Base-by-base conservation (phyloP, 2,888 invertebrate genomes). In the Zaprionus obscuricornis region DNA sequence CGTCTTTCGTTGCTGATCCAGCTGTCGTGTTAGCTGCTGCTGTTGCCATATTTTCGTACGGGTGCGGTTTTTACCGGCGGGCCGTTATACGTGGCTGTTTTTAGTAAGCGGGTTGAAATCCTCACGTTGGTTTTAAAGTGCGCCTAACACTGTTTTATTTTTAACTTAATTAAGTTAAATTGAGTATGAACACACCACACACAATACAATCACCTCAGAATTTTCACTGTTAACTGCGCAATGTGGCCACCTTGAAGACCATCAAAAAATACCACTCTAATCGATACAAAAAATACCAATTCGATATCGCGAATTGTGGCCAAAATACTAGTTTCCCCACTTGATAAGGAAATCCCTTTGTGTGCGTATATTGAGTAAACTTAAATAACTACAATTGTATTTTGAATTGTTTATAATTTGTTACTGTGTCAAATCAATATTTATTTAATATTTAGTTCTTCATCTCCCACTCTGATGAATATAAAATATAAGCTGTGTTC, bases 21-120 rank as follows among this genome's bases (percentile, higher is more conserved):
- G 84, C 86, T 85, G 89, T 81, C 55, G 64, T 81, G 70, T 73
- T 84, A 67, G 87, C 78, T 85, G 87, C n/a, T n/a, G n/a, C 57
- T 59, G 85, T 79, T 85, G 78, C 85, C 78, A 79, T 79, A 69
- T 76, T 81, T 54, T 55, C 42, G 65, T 56, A 66, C 77, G 71
- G 82, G 86, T 82, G 85, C 86, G 85, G 86, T 78, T 83, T 78
- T 59, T 79, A 77, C 78, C 75, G 74, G 59, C 83, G 55, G 57
- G 63, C 81, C 77, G 66, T 71, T 67, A 57, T 66, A 62, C 65
- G 62, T 71, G 62, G 67, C 63, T 77, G 52, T 43, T n/a, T 50
- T 58, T 65, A 62, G 57, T 70, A 67, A 78, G 79, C 79, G 74
- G 75, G 79, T 74, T 69, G 43, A 59, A 37, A 36, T 85, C 64